Conservation (phyloP, 1,140 invertebrate species). For the Frieseomelitta varia region DNA sequence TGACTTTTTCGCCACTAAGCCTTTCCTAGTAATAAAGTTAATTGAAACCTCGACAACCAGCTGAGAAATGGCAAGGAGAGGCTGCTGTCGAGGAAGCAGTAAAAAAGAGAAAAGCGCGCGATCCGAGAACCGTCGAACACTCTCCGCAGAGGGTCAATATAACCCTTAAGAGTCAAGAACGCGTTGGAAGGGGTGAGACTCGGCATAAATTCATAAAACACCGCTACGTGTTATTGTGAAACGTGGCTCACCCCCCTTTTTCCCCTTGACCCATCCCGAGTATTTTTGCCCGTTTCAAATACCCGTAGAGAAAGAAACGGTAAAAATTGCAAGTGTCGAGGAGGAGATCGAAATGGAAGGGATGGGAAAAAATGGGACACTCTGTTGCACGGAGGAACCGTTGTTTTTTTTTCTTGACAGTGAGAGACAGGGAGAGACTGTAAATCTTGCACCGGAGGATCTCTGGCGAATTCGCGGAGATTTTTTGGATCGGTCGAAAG, state of each 20-base stretch:
- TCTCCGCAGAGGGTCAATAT: constrained; percentile 55
- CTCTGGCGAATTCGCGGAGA: neutral
- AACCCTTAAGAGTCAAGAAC: constrained; percentile 70
- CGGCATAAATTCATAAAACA: constrained; percentile 79
- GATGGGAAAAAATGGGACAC: neutral
- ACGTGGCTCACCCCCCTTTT: neutral
- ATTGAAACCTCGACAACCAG: constrained; percentile 61
- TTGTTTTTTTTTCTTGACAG: constrained; percentile 24
- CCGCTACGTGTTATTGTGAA: constrained; percentile 67
- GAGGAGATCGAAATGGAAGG: neutral
- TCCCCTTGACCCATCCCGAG: neutral
- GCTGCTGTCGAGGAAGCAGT: neutral
- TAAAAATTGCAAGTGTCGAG: constrained; percentile 17
- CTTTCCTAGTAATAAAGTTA: constrained; percentile 76
- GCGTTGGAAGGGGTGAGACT: constrained; percentile 64
- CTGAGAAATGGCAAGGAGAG: neutral
- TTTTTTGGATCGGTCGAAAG: constrained; percentile 2
- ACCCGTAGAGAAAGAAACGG: neutral
- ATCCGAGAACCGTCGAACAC: constrained; percentile 51
- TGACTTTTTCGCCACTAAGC: constrained; percentile 72
- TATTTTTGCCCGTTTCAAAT: neutral
- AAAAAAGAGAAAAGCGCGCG: constrained; percentile 49
- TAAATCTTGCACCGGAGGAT: constrained; percentile 29
- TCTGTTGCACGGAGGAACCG: constrained; percentile 6
- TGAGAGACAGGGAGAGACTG: neutral